These are phyloP conservation scores for Nomia melanderi DNA, from an alignment of 1,140 invertebrate genomes.

Conservation along the genomic window DNA sequence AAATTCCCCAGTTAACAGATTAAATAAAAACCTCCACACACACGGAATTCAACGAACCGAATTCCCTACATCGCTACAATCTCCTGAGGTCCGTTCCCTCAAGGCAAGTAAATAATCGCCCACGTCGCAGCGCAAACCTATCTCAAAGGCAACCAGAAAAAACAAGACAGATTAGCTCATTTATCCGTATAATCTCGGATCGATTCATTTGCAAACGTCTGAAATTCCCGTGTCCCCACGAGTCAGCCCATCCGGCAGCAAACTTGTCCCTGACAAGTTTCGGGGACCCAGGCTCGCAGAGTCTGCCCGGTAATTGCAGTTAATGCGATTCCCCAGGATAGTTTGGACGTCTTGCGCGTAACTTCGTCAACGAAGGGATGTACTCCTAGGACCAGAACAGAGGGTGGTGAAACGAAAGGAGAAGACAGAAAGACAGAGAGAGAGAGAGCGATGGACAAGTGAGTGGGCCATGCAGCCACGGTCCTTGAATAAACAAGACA, in stretches of 20 bases:
- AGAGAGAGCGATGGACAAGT: no score
- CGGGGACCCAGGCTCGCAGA: slow-evolving; percentile 30
- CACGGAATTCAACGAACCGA: no score
- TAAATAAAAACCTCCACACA: no score
- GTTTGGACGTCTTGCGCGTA: slow-evolving; percentile 51
- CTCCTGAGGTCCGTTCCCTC: no score
- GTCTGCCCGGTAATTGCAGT: slow-evolving; percentile 51
- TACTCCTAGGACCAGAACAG: background rate
- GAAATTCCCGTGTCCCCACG: background rate
- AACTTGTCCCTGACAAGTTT: slow-evolving; percentile 33
- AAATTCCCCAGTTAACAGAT: no score
- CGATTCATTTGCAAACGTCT: slow-evolving; percentile 24
- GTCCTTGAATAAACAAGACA: slow-evolving; percentile 56
- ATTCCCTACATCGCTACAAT: no score
- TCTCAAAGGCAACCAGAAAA: no score
- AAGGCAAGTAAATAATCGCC: no score
- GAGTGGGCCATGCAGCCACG: no score
- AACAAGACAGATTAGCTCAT: background rate
- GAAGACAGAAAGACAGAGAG: no score
- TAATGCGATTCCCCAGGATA: slow-evolving; percentile 49
- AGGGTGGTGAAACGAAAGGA: background rate
- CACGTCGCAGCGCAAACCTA: no score
- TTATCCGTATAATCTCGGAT: background rate
- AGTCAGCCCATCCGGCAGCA: slow-evolving; percentile 6
- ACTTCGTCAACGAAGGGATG: slow-evolving; percentile 33